phyloP scores from a whole-genome alignment of 2,888 invertebrate species.

The Halocaridina rubra region DNA sequence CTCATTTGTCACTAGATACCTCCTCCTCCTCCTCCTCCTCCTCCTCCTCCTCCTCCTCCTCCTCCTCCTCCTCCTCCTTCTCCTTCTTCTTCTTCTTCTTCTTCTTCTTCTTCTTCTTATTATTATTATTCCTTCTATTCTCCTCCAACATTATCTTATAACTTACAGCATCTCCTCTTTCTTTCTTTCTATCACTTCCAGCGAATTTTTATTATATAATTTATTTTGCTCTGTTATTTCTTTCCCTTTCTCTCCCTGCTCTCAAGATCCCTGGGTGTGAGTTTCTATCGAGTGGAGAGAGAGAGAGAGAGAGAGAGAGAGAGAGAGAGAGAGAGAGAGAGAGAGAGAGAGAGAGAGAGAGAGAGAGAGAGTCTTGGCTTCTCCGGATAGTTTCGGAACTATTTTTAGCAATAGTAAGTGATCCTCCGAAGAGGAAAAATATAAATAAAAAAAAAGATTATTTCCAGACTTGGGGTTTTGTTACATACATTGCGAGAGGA shows the following conservation, averaged over 20 bases:
- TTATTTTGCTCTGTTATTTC: not conserved
- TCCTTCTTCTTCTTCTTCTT: not conserved
- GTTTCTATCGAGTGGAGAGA: not conserved
- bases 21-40: conserved; percentile 7
- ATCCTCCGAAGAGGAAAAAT: not conserved
- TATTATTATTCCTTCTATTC: no score
- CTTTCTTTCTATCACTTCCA: not conserved
- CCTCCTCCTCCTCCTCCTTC: not conserved
- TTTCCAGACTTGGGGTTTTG: not conserved
- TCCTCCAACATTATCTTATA: not conserved
- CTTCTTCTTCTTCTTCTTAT: no score
- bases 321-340: not conserved
- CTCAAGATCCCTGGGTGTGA: not conserved
- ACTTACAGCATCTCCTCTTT: not conserved
- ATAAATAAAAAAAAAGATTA: not conserved
- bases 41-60: not conserved
- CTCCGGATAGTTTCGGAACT: no score
- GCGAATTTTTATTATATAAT: no score
- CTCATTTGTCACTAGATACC: no score
- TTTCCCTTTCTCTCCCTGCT: not conserved
- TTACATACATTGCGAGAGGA: not conserved
- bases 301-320: not conserved
- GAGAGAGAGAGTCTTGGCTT: conserved; percentile 8
- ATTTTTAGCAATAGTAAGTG: no score
- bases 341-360: conserved; percentile 4